phyloP scores from a whole-genome alignment of 2,888 invertebrate genomes.

The Drosophila koepferae region DNA sequence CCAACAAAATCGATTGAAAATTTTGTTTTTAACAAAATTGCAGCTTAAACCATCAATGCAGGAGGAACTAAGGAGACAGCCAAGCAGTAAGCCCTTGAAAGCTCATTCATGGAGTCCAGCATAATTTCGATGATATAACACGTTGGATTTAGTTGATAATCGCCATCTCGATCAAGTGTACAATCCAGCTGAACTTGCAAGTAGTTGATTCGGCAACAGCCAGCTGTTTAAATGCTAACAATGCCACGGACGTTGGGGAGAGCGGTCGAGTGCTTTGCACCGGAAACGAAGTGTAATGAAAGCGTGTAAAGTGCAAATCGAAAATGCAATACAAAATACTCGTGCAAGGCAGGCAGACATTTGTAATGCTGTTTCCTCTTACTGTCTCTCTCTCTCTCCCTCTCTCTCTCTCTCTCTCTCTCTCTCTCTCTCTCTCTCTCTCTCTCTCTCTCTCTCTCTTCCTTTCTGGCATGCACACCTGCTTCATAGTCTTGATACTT shows the following conservation, averaged over 20 bases:
- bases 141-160: slow-evolving; percentile 65
- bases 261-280: slow-evolving; percentile 64
- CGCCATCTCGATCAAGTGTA: slow-evolving; percentile 63
- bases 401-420: not conserved
- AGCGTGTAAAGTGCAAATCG: slow-evolving; percentile 79
- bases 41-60: slow-evolving; percentile 79
- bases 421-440: not conserved
- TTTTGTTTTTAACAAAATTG: slow-evolving; percentile 77
- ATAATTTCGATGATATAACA: slow-evolving; percentile 66
- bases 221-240: slow-evolving; percentile 69
- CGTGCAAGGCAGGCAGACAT: slow-evolving; percentile 51
- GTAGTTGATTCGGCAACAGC: slow-evolving; percentile 33
- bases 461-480: not conserved
- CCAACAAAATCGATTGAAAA: slow-evolving; percentile 80
- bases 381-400: not conserved
- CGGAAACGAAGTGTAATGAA: slow-evolving; percentile 80
- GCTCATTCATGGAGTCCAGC: slow-evolving; percentile 46
- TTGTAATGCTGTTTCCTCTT: slow-evolving; percentile 48
- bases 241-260: slow-evolving; percentile 45
- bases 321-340: slow-evolving; percentile 74
- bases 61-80: not conserved
- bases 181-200: slow-evolving; percentile 53
- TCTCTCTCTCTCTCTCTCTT: slow-evolving; percentile 12
- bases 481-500: slow-evolving; percentile 9
- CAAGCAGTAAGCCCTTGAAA: slow-evolving; percentile 16